Base-by-base conservation (phyloP, 2,113 vertebrate genomes). In the Engystomops pustulosus region DNA sequence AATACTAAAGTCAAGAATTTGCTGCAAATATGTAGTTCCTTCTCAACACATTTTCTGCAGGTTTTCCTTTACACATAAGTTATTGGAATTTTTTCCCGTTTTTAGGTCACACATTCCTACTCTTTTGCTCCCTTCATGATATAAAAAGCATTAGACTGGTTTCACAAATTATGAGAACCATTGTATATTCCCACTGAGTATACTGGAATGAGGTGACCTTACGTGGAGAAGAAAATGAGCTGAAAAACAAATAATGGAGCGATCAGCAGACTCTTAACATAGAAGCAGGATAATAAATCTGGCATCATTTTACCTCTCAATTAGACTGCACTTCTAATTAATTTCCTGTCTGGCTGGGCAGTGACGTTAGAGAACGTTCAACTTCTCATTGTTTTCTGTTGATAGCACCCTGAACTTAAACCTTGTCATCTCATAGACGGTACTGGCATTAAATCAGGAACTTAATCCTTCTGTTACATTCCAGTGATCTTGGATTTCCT, bases 281-380 rank as follows among this genome's bases (percentile, higher is more conserved):
- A 84, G 47, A 78, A 78, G n/a, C 68, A 78, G 58, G 60, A 84
- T 69, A 70, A 79, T 85, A 79, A 78, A 79, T 70, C 75, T 79
- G 74, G 83, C 83, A 79, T 85, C 49, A 32, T 78, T 79, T 85
- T 78, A 85, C 83, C 82, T 68, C 60, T 77, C 74, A 77, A 78
- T 84, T 84, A 80, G 88, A 67, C 83, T 83, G 80, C 79, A n/a
- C 86, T 92, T 88, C 88, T 91, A 91, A 92, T 93, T 89, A 87
- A 84, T 88, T 94, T 94, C 91, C 91, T 90, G 86, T 90, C 89
- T 90, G 91, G 89, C 90, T 90, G 89, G 85, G 87, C 78, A 86
- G 90, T 92, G 90, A 90, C 89, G 89, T 91, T 88, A 0, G 0
- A 87, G 86, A 84, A 69, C 88, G 89, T 91, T 89, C 89, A 38